Evolutionary conservation across 2,797 vertebrate genomes (phyloP).

Genomic region (Myotis findleyi): DNA sequence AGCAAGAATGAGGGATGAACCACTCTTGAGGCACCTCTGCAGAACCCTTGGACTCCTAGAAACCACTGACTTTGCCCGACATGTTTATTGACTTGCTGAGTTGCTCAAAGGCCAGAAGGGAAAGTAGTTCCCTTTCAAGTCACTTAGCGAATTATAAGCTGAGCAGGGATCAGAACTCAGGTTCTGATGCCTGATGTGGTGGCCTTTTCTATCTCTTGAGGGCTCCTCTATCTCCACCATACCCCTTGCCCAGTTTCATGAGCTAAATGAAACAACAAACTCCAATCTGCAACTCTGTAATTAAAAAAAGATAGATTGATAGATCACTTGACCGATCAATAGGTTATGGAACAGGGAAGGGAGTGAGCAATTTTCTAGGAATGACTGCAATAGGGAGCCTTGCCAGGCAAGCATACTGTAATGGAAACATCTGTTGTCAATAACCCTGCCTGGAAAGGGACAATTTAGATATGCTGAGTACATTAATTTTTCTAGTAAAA

Average conservation of each 20-base stretch:
- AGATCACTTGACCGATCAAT: background rate
- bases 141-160: background rate
- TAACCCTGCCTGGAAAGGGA: slow-evolving; percentile 26
- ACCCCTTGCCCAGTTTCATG: background rate
- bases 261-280: slow-evolving; percentile 27
- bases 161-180: background rate
- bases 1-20: background rate
- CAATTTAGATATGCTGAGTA: slow-evolving; percentile 9
- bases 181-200: rapidly evolving
- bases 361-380: background rate
- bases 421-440: background rate
- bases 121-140: background rate
- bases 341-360: slow-evolving; percentile 38
- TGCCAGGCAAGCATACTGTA: slow-evolving; percentile 42
- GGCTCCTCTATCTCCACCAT: background rate
- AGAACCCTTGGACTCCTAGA: background rate
- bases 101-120: background rate
- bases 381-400: background rate
- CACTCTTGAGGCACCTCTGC: background rate
- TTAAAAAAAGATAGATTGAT: background rate
- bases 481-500: background rate
- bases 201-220: rapidly evolving
- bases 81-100: background rate
- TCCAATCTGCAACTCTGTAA: background rate
- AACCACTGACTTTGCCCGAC: background rate